phyloP scores from a whole-genome alignment of 1,140 invertebrate species.

The Linepithema humile region DNA sequence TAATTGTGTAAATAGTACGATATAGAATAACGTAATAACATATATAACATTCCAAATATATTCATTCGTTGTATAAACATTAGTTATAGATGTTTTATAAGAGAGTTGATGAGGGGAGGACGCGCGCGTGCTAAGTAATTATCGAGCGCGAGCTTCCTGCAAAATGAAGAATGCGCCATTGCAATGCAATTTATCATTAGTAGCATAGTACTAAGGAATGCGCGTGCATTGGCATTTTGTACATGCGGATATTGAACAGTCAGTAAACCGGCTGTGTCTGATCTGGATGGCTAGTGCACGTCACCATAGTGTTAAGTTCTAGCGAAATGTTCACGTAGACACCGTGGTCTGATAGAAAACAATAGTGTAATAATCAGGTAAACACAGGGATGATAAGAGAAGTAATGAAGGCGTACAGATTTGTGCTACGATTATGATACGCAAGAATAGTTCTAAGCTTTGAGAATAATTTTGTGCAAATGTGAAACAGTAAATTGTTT shows the following conservation, averaged over 20 bases:
- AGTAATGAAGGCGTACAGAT: not conserved
- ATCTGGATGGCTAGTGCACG: constrained; percentile 49
- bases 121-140: not conserved
- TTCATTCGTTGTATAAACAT: not conserved
- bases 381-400: constrained; percentile 22
- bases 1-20: constrained; percentile 12
- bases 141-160: constrained; percentile 3
- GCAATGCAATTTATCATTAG: constrained; percentile 79
- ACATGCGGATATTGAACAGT: not conserved
- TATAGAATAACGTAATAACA: not conserved
- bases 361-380: constrained; percentile 68
- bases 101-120: not conserved
- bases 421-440: not conserved
- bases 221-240: constrained; percentile 37
- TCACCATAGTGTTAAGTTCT: constrained; percentile 59
- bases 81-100: constrained; percentile 26
- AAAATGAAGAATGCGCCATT: constrained; percentile 71
- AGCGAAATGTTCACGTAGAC: constrained; percentile 33
- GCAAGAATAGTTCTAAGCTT: not conserved
- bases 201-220: constrained; percentile 59
- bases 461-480: not conserved
- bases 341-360: constrained; percentile 69
- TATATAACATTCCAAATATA: constrained; percentile 56
- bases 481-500: not conserved
- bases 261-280: not conserved